These are phyloP conservation scores for Drosophila meridionalis DNA, from an alignment of 2,888 invertebrate genomes.

Conservation along the genomic window DNA sequence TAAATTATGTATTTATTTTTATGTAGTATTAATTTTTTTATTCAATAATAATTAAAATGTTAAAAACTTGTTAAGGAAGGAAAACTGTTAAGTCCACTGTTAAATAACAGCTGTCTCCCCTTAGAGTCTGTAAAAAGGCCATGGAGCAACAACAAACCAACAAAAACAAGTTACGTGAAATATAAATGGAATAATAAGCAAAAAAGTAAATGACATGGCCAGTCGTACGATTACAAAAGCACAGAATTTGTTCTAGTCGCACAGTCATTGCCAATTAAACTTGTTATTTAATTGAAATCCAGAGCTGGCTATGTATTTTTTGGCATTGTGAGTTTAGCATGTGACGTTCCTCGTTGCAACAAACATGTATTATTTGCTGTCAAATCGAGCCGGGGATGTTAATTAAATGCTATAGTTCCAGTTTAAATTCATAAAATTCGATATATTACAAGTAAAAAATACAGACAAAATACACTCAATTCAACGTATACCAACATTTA, in stretches of 20 bases:
- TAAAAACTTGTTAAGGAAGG: neutral
- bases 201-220: constrained; percentile 59
- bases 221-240: constrained; percentile 39
- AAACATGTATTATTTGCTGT: constrained; percentile 26
- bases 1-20: neutral
- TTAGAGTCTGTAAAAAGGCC: constrained; percentile 29
- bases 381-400: constrained; percentile 44
- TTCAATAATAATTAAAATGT: neutral
- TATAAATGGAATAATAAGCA: constrained; percentile 67
- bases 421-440: constrained; percentile 21
- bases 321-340: constrained; percentile 48
- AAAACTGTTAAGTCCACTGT: constrained; percentile 9
- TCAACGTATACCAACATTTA: constrained; percentile 29
- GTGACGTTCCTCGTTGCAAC: constrained; percentile 47
- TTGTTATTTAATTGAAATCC: constrained; percentile 33
- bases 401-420: constrained; percentile 53
- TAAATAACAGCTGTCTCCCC: constrained; percentile 32
- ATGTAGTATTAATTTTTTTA: neutral
- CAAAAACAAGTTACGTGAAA: constrained; percentile 73
- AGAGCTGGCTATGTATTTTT: constrained; percentile 28
- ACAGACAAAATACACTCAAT: constrained; percentile 26
- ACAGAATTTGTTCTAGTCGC: constrained; percentile 34
- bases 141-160: constrained; percentile 55
- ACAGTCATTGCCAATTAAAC: constrained; percentile 31
- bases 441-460: neutral